Base-by-base conservation (phyloP, 2,888 invertebrate species). In the Mimumesa dahlbomi region DNA sequence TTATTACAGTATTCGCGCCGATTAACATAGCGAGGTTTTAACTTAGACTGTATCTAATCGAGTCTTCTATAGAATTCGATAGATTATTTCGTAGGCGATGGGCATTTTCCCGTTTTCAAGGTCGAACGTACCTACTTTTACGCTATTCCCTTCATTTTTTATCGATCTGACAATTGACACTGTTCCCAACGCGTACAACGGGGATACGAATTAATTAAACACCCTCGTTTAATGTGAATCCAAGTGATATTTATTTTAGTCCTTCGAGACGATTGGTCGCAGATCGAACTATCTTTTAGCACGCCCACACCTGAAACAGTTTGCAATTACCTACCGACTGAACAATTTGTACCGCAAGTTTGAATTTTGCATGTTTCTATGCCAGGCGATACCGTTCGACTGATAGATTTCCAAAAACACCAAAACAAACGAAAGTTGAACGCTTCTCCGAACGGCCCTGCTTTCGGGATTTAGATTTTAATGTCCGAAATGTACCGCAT, bases 211-310 rank as follows among this genome's bases (percentile, higher is more conserved):
- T n/a, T 6, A 38, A 9, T 29, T 3, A n/a, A 43, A 14, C 25
- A n/a, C 14, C 18, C 25, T 16, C n/a, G n/a, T 22, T 38, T 36
- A 53, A 16, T n/a, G 40, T 34, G 9, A 48, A 48, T 18, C 7
- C 1, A 16, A 6, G 6, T 1, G 21, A 0, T n/a, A n/a, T 54
- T 31, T 7, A 29, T 2, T 2, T 2, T 13, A 6, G n/a, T n/a
- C n/a, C n/a, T 43, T 34, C 9, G 18, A n/a, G 13, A n/a, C 6
- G 46, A 21, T 61, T 69, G 49, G 2, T 48, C 31, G 38, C 46
- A 29, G 49, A 34, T 40, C 49, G 69, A 71, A 21, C 29, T 50
- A 69, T 54, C 48, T 21, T 46, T 42, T 21, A 42, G 22, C 25
- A 13, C 5, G 21, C 2, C n/a, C 22, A 5, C 45, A 9, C 11